These are phyloP conservation scores for Bombycilla garrulus DNA, from an alignment of 2,113 vertebrate genomes.

Conservation along the genomic window DNA sequence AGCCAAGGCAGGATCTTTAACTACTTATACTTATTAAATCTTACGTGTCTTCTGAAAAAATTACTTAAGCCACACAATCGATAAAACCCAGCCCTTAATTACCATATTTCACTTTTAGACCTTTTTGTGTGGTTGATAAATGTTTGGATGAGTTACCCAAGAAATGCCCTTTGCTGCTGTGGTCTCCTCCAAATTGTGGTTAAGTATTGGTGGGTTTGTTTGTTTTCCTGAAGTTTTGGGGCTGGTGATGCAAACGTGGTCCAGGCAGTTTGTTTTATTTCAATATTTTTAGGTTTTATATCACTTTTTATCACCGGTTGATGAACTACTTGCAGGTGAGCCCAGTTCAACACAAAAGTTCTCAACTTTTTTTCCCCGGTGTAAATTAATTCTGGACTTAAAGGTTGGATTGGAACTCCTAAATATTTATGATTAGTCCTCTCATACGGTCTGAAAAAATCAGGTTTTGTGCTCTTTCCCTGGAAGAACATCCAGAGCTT, in stretches of 20 bases:
- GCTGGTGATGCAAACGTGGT: not conserved
- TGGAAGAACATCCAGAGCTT: not conserved
- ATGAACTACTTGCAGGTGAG: not conserved
- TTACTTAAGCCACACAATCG: constrained; percentile 77
- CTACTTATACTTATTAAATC: constrained; percentile 93
- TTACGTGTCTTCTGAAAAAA: constrained; percentile 86
- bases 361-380: accelerated
- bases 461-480: not conserved
- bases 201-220: not conserved
- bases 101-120: constrained; percentile 76
- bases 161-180: not conserved
- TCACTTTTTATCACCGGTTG: not conserved
- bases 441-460: not conserved
- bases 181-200: not conserved
- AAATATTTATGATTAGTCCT: not conserved
- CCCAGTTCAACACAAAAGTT: not conserved
- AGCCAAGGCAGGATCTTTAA: constrained; percentile 93
- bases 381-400: not conserved
- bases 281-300: not conserved
- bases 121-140: constrained; percentile 70
- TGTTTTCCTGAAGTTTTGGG: not conserved
- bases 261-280: not conserved
- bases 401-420: not conserved
- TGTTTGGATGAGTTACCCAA: constrained; percentile 34
- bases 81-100: constrained; percentile 78